Evolutionary conservation across 2,888 invertebrate species (phyloP).

Genomic region (Magallana nippona): DNA sequence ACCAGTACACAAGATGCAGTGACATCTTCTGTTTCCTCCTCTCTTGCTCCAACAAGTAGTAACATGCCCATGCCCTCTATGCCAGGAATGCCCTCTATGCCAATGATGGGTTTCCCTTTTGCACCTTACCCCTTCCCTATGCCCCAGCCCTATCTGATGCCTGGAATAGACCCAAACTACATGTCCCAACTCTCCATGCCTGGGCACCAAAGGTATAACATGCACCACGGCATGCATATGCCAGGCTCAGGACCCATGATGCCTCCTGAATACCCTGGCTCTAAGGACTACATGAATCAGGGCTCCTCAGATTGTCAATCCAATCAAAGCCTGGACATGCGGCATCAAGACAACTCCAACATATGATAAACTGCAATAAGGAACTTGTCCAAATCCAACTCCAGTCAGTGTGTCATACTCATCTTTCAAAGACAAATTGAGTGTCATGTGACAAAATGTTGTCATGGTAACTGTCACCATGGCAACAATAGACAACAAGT

Average conservation of each 20-base stretch:
- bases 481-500: neutral
- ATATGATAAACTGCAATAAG: neutral
- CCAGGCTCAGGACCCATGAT: neutral
- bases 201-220: slow-evolving; percentile 12
- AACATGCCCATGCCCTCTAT: slow-evolving; percentile 44
- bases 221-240: slow-evolving; percentile 37
- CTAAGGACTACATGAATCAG: slow-evolving; percentile 1
- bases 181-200: slow-evolving; percentile 46
- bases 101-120: slow-evolving; percentile 50
- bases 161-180: slow-evolving; percentile 41
- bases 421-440: too few relatives aligned
- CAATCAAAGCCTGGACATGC: neutral
- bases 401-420: too few relatives aligned
- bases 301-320: neutral
- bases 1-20: neutral
- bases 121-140: slow-evolving; percentile 50
- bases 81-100: slow-evolving; percentile 39
- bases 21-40: slow-evolving; percentile 5
- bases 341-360: slow-evolving; percentile 1
- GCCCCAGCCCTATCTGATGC: slow-evolving; percentile 47
- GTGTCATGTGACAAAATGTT: neutral
- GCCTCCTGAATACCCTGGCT: neutral
- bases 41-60: neutral
- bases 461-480: neutral
- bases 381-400: too few relatives aligned